Evolutionary conservation across 2,888 invertebrate species (phyloP).

Genomic region (Conus canariensis): DNA sequence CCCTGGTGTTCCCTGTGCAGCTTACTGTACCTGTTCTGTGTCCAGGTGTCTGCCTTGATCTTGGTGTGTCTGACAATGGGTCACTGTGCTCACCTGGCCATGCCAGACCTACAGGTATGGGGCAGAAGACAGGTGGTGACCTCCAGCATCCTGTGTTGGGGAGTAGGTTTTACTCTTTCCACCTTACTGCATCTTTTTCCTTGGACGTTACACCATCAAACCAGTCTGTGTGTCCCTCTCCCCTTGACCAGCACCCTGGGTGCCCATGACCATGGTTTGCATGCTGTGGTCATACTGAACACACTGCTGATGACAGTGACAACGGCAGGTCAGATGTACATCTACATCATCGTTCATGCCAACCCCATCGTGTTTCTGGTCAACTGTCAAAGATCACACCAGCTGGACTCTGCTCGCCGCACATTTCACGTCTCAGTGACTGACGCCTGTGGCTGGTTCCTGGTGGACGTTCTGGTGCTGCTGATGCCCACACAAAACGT

Average conservation of each 20-base stretch:
- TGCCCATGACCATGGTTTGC: neutral
- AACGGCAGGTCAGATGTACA: neutral
- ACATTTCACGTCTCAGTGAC: neutral
- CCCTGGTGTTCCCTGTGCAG: neutral
- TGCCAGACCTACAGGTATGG: neutral
- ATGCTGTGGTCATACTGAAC: neutral
- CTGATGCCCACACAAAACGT: neutral
- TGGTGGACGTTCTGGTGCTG: neutral
- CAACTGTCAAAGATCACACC: neutral
- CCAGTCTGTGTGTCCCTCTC: neutral
- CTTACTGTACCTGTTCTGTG: neutral
- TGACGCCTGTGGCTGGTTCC: neutral
- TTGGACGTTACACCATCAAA: neutral
- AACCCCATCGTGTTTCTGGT: neutral
- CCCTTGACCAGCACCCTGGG: neutral
- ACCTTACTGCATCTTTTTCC: neutral
- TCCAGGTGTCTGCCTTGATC: constrained; percentile 5
- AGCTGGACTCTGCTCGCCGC: neutral
- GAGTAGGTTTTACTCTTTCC: neutral
- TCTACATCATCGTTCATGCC: neutral
- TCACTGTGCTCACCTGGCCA: neutral
- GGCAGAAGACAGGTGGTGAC: neutral
- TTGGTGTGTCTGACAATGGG: neutral
- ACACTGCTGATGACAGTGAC: neutral
- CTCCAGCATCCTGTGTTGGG: neutral